Evolutionary conservation across 2,797 vertebrate species (phyloP), one percentile per base, ranked within the genome.

Genomic region (Setipinna tenuifilis): DNA sequence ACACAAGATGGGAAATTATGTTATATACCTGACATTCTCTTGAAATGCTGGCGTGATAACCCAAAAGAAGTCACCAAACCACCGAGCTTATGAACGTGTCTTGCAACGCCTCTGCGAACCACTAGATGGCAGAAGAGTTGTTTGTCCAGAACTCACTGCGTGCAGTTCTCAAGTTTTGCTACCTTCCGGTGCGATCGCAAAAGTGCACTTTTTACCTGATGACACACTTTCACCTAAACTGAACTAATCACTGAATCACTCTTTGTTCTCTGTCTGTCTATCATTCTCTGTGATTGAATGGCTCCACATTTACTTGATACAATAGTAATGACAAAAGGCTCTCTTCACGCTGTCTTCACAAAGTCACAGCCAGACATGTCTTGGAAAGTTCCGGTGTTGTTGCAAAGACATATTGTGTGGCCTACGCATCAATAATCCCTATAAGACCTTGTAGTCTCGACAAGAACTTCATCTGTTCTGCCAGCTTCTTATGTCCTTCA

Each of bases 121-220:
- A 78, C 71, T 78, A 78, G 71, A 21, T 78, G 31, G 71, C 71
- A 78, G 17, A 44, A 78, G 71, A 44, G 71, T 41, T 78, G 31
- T 44, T 41, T 78, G 35, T n/a, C 6, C 71, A 21, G 11, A 75
- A 75, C 11, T 31, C 65, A 31, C 65, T 71, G 5, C 14, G 3
- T n/a, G 12, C 3, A 19, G 1, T 41, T 0, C 35, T 41, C 68
- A 75, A 17, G 31, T 75, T 75, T 41, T 4, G 7, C 68, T 41
- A 5, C 68, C 50, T 54, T 0, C 35, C 23, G 23, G 62, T 65
- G 12, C 62, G 14, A 31, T 71, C 25, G 25, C 12, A 31, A 25
- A 71, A n/a, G 50, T 54, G 12, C 71, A 21, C 31, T 21, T 41
- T 44, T 21, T 12, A 78, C 71, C 31, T 21, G 17, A 6, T 21